phyloP scores from a whole-genome alignment of 2,113 vertebrate genomes.

The Archilochus colubris region DNA sequence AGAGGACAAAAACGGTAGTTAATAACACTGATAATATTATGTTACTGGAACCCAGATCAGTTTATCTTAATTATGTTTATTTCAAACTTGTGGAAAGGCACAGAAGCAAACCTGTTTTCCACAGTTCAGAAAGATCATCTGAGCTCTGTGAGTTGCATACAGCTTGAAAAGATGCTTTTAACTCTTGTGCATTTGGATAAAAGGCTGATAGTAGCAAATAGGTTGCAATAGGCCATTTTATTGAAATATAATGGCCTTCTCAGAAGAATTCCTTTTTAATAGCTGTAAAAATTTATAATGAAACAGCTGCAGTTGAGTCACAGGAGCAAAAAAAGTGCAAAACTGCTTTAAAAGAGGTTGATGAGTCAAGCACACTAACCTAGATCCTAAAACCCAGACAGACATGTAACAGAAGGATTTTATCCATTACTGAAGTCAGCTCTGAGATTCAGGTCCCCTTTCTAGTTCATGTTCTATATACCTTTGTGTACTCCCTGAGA shows the following conservation, averaged over 20 bases:
- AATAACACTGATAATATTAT: not conserved
- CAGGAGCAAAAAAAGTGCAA: not conserved
- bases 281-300: not conserved
- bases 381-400: not conserved
- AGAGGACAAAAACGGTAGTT: not conserved
- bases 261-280: not conserved
- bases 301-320: conserved; percentile 20
- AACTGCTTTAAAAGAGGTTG: conserved; percentile 36
- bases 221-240: not conserved
- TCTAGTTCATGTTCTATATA: conserved; percentile 9
- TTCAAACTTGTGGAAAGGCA: not conserved
- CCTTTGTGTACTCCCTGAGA: not conserved
- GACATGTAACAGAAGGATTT: not conserved
- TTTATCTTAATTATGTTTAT: not conserved
- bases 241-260: not conserved
- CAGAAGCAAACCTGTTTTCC: not conserved
- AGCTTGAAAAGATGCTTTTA: not conserved
- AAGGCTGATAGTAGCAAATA: not conserved
- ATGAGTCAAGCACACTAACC: conserved; percentile 36
- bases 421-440: not conserved
- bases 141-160: not conserved
- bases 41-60: not conserved
- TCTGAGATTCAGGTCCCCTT: not conserved
- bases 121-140: not conserved
- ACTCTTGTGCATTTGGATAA: not conserved